phyloP scores from a whole-genome alignment of 1,140 invertebrate species.

The Acromyrmex echinatior region DNA sequence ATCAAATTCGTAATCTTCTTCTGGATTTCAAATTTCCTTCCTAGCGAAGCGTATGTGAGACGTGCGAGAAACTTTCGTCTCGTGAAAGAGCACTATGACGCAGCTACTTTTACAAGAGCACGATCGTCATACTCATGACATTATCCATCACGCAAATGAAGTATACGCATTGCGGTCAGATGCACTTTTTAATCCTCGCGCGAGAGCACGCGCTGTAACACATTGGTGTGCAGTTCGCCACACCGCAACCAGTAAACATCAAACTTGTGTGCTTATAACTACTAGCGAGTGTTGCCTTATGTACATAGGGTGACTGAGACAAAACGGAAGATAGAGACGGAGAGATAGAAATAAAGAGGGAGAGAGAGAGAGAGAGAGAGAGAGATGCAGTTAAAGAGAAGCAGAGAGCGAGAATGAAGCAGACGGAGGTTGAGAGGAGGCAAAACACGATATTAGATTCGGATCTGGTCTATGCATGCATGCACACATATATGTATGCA shows the following conservation, averaged over 20 bases:
- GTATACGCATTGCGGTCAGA: slow-evolving; percentile 77
- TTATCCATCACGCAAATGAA: slow-evolving; percentile 48
- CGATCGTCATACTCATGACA: background rate
- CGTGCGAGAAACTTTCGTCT: background rate
- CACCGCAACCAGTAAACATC: slow-evolving; percentile 71
- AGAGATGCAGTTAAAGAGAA: background rate
- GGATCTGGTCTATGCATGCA: slow-evolving; percentile 58
- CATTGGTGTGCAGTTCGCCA: slow-evolving; percentile 57
- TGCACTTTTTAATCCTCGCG: slow-evolving; percentile 69
- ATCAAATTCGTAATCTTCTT: background rate
- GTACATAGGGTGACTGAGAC: slow-evolving; percentile 62
- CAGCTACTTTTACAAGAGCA: slow-evolving; percentile 12
- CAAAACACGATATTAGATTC: slow-evolving; percentile 76
- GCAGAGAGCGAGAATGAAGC: slow-evolving; percentile 11
- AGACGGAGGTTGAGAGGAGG: slow-evolving; percentile 32
- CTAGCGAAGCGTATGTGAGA: background rate
- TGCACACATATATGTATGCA: slow-evolving; percentile 61
- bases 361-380: background rate
- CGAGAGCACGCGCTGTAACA: slow-evolving; percentile 29
- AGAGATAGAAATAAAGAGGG: background rate
- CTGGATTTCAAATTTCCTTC: background rate
- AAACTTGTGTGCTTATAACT: slow-evolving; percentile 69
- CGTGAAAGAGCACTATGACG: background rate
- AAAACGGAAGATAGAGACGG: background rate
- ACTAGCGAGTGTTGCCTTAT: slow-evolving; percentile 65